phyloP scores from a whole-genome alignment of 2,888 invertebrate genomes.

The Apoda limacodes region DNA sequence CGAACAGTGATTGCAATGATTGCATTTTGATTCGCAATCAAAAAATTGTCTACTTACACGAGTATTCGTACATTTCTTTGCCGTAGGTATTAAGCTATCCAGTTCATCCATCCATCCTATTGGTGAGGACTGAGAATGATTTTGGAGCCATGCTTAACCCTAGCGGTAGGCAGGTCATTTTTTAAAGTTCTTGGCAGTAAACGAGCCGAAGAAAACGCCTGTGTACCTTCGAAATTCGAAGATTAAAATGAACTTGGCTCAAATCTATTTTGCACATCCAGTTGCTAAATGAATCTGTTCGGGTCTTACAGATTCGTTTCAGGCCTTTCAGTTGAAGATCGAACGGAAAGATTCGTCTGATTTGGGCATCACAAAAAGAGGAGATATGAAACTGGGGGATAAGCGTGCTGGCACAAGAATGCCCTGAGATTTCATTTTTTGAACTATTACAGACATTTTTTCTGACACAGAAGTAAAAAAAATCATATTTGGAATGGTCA shows the following conservation, averaged over 20 bases:
- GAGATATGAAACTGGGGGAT: constrained; percentile 21
- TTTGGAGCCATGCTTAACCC: constrained; percentile 18
- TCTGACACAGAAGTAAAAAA: constrained; percentile 7
- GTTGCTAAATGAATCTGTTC: constrained; percentile 12
- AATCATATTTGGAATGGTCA: background rate
- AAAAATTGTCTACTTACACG: constrained; percentile 19
- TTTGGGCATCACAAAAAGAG: constrained; percentile 22
- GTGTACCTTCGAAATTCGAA: constrained; percentile 8
- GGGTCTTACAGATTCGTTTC: constrained; percentile 9
- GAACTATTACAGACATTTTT: constrained; percentile 13
- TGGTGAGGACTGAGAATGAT: constrained; percentile 13
- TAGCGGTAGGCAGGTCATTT: constrained; percentile 20
- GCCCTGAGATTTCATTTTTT: constrained; percentile 7
- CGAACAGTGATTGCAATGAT: background rate
- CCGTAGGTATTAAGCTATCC: constrained; percentile 16
- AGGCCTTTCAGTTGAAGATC: constrained; percentile 21
- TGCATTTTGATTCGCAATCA: constrained; percentile 14
- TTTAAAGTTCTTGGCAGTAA: constrained; percentile 9
- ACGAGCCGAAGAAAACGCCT: constrained; percentile 14
- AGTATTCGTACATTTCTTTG: constrained; percentile 12
- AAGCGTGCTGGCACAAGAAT: constrained; percentile 4
- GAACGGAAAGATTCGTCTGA: constrained; percentile 17
- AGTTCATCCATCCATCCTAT: too few species aligned
- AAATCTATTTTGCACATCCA: constrained; percentile 15
- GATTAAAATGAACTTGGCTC: constrained; percentile 17